Base-by-base conservation (phyloP, 2,888 invertebrate genomes). In the Brachycybe producta region DNA sequence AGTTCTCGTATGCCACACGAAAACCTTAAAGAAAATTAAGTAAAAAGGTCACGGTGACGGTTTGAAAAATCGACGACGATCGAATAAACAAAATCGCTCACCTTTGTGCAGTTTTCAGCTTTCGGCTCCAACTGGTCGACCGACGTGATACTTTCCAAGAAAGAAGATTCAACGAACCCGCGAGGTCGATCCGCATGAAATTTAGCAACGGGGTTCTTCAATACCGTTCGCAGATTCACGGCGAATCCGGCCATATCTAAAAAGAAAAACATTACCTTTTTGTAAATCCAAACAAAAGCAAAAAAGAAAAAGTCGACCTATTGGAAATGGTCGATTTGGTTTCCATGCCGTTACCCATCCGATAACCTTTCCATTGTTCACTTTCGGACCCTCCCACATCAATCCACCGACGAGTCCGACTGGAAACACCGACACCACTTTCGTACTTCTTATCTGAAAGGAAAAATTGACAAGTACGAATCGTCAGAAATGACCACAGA, bases 1-100 rank as follows among this genome's bases (percentile, higher is more conserved):
- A 0, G 97, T 95, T 61, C 95, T 75, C 2, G 97, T 98, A 64
- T 98, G 98, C 98, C 98, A 98, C 0, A 98, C 97, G 55, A 86
- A 81, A n/a, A 97, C 84, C 77, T 77, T 57, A 21, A 58, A 56
- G n/a, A 49, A 27, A 52, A 24, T 47, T 40, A 49, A 52, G 41
- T 50, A 34, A 44, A 26, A 36, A 51, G 26, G 47, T 26, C 28
- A 41, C 51, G 19, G 17, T 30, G 45, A 49, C 39, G 49, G 13
- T 44, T 53, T 21, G 39, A 43, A 32, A 52, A 41, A 32, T 5
- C 8, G 11, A 30, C 1, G 8, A 19, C 24, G 4, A 23, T 34
- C 32, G 15, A 51, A 5, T 28, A n/a, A 27, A 19, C 19, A 11
- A 11, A 23, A 21, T 13, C 21, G 8, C 26, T 8, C 23, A 78